Evolutionary conservation across 2,113 vertebrate species (phyloP), one percentile per base, ranked within the genome.

Genomic region (Alethe diademata): DNA sequence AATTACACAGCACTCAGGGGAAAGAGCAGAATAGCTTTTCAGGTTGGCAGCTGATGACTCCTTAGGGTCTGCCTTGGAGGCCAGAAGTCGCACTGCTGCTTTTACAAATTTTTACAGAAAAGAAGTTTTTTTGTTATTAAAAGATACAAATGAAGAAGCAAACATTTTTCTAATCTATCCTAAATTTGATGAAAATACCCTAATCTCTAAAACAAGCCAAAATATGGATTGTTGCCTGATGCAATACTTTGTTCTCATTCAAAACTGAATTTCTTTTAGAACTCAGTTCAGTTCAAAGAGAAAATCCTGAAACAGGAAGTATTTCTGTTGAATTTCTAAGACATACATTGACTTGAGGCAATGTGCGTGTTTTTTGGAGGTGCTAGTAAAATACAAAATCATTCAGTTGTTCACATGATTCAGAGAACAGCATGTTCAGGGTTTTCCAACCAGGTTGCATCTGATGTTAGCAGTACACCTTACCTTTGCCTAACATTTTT

Each of bases 331-430:
- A 74, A 12, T 43, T 70, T 70, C 18, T 78, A 69, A 69, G 33
- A 64, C 51, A 47, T 13, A 10, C 16, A 45, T 17, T 70, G 26
- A 26, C 10, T 56, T 43, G 36, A 53, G 66, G 20, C 51, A 73
- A 28, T 1, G 3, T 3, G 1, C 3, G 0, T 54, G 8, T 11
- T 54, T 80, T 76, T 76, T 2, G 2, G 47, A n/a, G 18, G 2
- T 62, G 42, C n/a, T 31, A 62, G 28, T 78, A 47, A 81, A 69
- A 90, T 35, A 36, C 29, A 81, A 66, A 80, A 57, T 64, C 13
- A 14, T 38, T 16, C 0, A 1, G 4, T 43, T 92, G 9, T 56
- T 87, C 45, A 40, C 35, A 1, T 40, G 45, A n/a, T 58, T 76
- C 29, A 24, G 23, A 40, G 29, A 80, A 22, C 2, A 6, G 29